phyloP scores from a whole-genome alignment of 2,797 vertebrate species.

The Podarcis lilfordi region DNA sequence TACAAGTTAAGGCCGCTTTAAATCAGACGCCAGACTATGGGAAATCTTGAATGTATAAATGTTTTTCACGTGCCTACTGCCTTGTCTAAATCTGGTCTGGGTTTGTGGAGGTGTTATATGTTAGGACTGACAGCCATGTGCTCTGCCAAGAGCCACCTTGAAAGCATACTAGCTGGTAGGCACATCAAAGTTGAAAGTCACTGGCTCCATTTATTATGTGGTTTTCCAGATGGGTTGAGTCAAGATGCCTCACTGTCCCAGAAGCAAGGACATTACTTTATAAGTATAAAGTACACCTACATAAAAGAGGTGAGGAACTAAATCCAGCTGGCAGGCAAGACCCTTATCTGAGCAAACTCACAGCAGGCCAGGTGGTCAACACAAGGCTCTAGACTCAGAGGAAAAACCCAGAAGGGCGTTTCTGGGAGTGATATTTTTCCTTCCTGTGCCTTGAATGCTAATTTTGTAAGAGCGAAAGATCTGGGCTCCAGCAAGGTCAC shows the following conservation, averaged over 20 bases:
- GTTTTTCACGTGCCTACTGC: not conserved
- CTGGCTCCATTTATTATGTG: not conserved
- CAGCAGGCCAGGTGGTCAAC: not conserved
- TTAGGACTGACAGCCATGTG: not conserved
- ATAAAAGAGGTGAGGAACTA: too few relatives aligned
- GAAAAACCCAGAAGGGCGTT: not conserved
- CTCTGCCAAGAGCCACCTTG: not conserved
- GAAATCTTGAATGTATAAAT: not conserved
- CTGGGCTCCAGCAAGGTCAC: not conserved
- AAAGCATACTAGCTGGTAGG: not conserved
- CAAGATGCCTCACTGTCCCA: not conserved
- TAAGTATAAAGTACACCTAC: too few relatives aligned
- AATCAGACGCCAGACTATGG: not conserved
- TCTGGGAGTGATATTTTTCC: not conserved
- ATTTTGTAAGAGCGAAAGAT: not conserved
- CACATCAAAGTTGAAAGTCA: not conserved
- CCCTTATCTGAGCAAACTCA: not conserved
- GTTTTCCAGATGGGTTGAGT: not conserved
- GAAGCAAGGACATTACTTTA: too few relatives aligned
- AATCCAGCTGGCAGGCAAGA: not conserved
- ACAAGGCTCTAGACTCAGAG: not conserved
- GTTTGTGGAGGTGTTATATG: not conserved
- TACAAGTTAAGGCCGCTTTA: not conserved
- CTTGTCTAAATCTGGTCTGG: not conserved
- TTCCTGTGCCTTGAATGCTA: not conserved